Base-by-base conservation (phyloP, 2,113 vertebrate species). In the Saccopteryx leptura region DNA sequence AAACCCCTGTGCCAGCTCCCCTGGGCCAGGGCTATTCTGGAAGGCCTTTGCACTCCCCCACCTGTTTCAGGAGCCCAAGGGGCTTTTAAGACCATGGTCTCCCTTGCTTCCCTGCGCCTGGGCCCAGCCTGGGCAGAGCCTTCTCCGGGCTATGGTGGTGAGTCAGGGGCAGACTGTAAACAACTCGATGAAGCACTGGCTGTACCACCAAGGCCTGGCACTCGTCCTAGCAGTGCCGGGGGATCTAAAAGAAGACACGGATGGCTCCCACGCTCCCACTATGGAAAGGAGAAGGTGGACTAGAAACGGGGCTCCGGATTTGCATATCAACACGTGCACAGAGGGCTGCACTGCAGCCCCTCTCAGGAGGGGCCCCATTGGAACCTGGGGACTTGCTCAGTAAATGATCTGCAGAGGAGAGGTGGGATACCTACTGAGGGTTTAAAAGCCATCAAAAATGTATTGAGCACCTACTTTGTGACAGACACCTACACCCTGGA, bases 271-370 rank as follows among this genome's bases (percentile, higher is more conserved):
- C 91, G 74, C 96, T 96, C 72, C 95, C 85, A 33, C 28, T 68
- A 82, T 81, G 86, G 96, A 88, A 97, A 97, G 95, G 85, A 96
- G 94, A 96, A 94, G 95, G 96, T 95, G 95, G 97, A 91, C 90
- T 9, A 88, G 89, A 96, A 93, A n/a, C 66, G 52, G 81, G 83
- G 88, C 88, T 96, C 91, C 89, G 78, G 68, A 91, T 94, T 72
- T 95, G 91, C 91, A 78, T 39, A 50, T 5, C 52, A 26, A 63
- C 95, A 93, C 52, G 72, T 93, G 90, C 90, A 4, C n/a, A 28
- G 48, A 33, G 54, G 88, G 72, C 76, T 60, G 83, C 21, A 54
- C 33, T 54, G 33, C 79, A 66, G 78, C 91, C 28, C 17, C 24
- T 75, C 65, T 39, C 1, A 4, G 56, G 61, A 76, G 63, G 90